Evolutionary conservation across 2,888 invertebrate genomes (phyloP), one percentile per base, ranked within the genome.

Genomic region (Gortyna flavago): DNA sequence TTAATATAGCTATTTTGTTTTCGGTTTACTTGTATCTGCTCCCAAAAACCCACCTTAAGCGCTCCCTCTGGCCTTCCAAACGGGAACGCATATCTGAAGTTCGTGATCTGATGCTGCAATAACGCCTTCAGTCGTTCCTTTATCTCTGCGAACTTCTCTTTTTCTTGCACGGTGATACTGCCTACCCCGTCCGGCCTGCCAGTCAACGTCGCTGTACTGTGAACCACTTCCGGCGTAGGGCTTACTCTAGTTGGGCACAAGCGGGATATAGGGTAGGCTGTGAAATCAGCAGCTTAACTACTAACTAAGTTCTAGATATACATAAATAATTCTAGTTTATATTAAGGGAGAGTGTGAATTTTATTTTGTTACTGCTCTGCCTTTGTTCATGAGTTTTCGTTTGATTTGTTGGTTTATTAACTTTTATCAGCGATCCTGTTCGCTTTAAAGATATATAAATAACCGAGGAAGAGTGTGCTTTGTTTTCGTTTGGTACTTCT

Each of bases 51-150:
- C 89, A 97, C 97, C 95, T 99, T 99, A 85, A 99, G 97, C 70
- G 99, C 99, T 72, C 99, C 99, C 95, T 99, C 99, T 13, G 99
- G 99, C 90, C 99, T 97, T 83, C 99, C 99, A 94, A 99, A 99
- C 83, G 99, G 99, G 97, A 99, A 99, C 93, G 99, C 99, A 94
- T 98, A 99, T 96, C 99, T 98, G 97, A 99, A 99, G 97, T 99
- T 99, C 44, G 99, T 99, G 91, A 99, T 99, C 97, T 99, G 99
- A 95, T 99, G 98, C 96, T 99, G 99, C 88, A 99, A 97, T 86
- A 99, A 97, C 90, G 98, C 97, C 91, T 99, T 97, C 87, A 99
- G 97, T 84, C 99, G 97, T 92, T 99, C 99, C 95, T 99, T 99
- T 92, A 99, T 99, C 94, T 99, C 99, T 83, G 99, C 99, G 94